Evolutionary conservation across 2,113 vertebrate species (phyloP).

Genomic region (Neolamprologus devosi): DNA sequence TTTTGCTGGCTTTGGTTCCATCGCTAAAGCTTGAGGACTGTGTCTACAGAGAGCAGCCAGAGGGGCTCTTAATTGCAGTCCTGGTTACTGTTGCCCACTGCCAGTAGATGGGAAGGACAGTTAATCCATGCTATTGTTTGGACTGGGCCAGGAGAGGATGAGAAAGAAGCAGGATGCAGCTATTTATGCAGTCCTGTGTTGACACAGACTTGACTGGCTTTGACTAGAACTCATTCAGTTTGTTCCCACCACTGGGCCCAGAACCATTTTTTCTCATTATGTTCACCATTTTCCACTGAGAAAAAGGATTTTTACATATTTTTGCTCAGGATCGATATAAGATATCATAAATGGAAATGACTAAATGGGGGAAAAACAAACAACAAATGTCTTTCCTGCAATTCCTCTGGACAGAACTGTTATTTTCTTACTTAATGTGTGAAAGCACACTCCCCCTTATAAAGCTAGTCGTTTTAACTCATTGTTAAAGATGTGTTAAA

Average conservation of each 20-base stretch:
- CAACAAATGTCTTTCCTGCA: neutral
- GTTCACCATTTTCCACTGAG: neutral
- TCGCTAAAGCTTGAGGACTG: neutral
- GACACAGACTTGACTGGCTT: neutral
- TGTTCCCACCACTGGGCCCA: neutral
- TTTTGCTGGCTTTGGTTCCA: neutral
- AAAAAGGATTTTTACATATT: neutral
- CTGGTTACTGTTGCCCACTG: conserved; percentile 33
- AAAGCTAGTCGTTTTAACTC: neutral
- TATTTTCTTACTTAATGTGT: neutral
- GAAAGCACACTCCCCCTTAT: neutral
- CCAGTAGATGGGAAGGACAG: conserved; percentile 22
- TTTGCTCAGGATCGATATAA: neutral
- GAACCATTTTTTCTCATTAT: neutral
- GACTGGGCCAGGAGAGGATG: conserved; percentile 10
- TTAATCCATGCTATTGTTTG: conserved; percentile 57
- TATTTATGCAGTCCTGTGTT: conserved; percentile 1
- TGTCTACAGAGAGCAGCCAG: neutral
- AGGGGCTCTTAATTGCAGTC: conserved; percentile 33
- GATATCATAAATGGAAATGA: neutral
- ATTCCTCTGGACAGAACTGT: neutral
- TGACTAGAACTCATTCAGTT: neutral
- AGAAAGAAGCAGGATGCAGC: conserved; percentile 9
- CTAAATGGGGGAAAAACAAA: neutral
- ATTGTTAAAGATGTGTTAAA: neutral